A percentile compares a stretch with the other conserved stretches of the same genome.
Evolutionary conservation across 2,888 invertebrate genomes (phyloP).

Genomic region (Microplitis manilae): DNA sequence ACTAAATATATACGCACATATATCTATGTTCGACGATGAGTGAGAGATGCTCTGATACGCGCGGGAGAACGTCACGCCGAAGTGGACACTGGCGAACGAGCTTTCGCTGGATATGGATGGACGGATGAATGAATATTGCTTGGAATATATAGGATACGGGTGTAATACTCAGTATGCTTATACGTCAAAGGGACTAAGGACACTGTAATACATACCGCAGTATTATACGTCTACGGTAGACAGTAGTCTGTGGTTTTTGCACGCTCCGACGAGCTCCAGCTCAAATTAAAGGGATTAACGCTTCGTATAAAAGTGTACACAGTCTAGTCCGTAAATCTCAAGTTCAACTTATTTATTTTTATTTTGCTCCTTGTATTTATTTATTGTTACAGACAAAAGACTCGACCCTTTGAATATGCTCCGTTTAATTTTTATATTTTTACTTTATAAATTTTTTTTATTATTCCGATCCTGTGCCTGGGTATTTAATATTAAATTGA

Average conservation of each 20-base stretch:
- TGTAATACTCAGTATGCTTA: conserved; percentile 11
- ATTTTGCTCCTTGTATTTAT: neutral
- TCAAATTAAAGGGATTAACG: conserved; percentile 61
- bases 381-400: neutral
- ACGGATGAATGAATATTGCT: conserved; percentile 32
- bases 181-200: conserved; percentile 31
- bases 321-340: conserved; percentile 16
- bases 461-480: no score
- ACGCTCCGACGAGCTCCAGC: conserved; percentile 48
- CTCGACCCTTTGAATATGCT: neutral
- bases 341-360: conserved; percentile 29
- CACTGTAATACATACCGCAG: neutral
- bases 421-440: no score
- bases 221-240: conserved; percentile 40
- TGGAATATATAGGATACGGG: conserved; percentile 1
- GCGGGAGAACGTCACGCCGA: conserved; percentile 47
- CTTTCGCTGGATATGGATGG: conserved; percentile 35
- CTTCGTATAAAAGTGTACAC: conserved; percentile 49
- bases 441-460: no score
- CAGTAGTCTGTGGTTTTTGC: conserved; percentile 24
- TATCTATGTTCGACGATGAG: conserved; percentile 3
- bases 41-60: conserved; percentile 37
- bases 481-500: conserved; percentile 23
- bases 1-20: neutral
- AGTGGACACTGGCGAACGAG: conserved; percentile 47